These are phyloP conservation scores for Alviniconcha marisindica DNA, from an alignment of 1,140 invertebrate genomes.

Conservation along the genomic window DNA sequence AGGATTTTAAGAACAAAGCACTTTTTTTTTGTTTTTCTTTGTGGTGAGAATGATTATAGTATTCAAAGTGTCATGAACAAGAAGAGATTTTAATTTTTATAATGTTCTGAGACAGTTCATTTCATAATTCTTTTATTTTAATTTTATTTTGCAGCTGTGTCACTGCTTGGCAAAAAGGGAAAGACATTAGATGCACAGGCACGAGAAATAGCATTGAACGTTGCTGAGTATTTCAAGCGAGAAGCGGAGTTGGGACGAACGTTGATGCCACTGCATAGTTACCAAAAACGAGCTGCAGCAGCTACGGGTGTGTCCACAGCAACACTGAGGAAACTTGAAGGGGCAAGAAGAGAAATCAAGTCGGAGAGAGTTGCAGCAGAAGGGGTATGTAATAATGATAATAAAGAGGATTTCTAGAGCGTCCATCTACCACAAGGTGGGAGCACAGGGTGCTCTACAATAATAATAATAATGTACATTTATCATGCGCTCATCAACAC, in stretches of 20 bases:
- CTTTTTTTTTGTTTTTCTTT: too few relatives aligned
- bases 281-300: constrained; percentile 35
- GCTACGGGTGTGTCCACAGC: constrained; percentile 35
- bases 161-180: constrained; percentile 34
- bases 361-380: constrained; percentile 33
- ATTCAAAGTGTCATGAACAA: too few relatives aligned
- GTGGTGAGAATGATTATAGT: too few relatives aligned
- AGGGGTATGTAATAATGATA: constrained; percentile 17
- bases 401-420: too few relatives aligned
- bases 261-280: constrained; percentile 34
- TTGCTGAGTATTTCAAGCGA: constrained; percentile 37
- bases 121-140: too few relatives aligned
- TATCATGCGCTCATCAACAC: too few relatives aligned
- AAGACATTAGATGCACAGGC: constrained; percentile 39
- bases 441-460: too few relatives aligned
- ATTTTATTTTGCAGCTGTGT: constrained; percentile 32
- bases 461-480: too few relatives aligned
- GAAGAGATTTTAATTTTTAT: too few relatives aligned
- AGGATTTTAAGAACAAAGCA: too few relatives aligned
- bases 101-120: too few relatives aligned
- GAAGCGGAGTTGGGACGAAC: constrained; percentile 36
- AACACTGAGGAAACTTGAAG: constrained; percentile 33
- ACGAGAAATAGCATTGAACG: constrained; percentile 37
- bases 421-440: too few relatives aligned
- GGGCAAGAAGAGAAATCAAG: constrained; percentile 34